Percentiles rank a stretch among this genome's conserved stretches.
phyloP scores from a whole-genome alignment of 2,888 invertebrate species.

The Lysandra bellargus region DNA sequence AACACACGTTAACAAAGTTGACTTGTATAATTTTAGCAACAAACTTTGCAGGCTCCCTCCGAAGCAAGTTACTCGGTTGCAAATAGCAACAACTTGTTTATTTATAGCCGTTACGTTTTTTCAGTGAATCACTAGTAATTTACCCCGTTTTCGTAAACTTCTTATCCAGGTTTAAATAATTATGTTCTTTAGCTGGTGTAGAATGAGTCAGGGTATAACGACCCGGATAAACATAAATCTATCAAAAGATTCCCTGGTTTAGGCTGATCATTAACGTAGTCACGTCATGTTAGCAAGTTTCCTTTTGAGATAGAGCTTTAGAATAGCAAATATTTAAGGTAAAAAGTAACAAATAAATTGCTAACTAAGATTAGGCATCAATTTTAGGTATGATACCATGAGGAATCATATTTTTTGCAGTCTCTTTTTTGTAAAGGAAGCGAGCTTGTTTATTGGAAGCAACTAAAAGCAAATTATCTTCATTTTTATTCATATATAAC shows the following conservation, averaged over 20 bases:
- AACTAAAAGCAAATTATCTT: background rate
- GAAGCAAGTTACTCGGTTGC: no score
- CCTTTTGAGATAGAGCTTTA: conserved; percentile 6
- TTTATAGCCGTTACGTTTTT: no score
- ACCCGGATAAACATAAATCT: conserved; percentile 20
- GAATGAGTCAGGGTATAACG: conserved; percentile 8
- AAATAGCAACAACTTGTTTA: no score
- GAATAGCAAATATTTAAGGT: background rate
- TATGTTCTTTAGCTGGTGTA: background rate
- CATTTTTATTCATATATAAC: background rate
- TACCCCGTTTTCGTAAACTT: background rate
- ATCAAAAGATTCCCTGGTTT: background rate
- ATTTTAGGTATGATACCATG: background rate
- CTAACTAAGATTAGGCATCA: background rate
- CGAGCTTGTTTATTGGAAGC: background rate
- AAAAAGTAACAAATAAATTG: conserved; percentile 4
- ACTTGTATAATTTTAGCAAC: no score
- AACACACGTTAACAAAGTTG: no score
- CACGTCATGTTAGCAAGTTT: conserved; percentile 23
- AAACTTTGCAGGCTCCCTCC: no score
- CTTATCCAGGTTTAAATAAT: background rate
- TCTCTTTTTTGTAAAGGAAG: background rate
- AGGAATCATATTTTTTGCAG: background rate
- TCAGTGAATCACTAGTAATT: no score
- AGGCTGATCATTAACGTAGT: conserved; percentile 3